These are phyloP conservation scores for Slavum lentiscoides DNA, from an alignment of 2,888 invertebrate genomes.

Conservation along the genomic window DNA sequence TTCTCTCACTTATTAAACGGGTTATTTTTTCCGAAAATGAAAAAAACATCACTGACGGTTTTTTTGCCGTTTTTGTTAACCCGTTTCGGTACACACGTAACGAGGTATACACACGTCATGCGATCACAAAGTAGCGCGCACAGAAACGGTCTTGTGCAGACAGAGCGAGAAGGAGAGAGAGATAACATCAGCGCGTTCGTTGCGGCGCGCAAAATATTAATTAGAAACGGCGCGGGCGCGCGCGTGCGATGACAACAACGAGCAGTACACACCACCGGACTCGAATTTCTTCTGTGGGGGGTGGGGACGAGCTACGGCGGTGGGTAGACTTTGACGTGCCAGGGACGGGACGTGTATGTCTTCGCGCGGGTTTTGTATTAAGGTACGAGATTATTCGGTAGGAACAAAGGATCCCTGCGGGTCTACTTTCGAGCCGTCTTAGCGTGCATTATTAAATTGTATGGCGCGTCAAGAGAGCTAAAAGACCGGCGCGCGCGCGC, in stretches of 20 bases:
- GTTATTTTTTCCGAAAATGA: too few species aligned
- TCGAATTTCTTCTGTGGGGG: conserved; percentile 32
- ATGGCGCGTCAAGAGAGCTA: conserved; percentile 51
- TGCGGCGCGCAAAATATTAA: conserved; percentile 34
- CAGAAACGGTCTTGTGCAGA: too few species aligned
- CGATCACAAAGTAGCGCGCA: background rate
- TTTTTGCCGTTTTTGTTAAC: too few species aligned
- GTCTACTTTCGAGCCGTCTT: conserved; percentile 53
- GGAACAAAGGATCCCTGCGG: conserved; percentile 52
- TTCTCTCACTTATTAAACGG: too few species aligned
- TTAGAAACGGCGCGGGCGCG: conserved; percentile 11
- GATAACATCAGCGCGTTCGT: too few species aligned
- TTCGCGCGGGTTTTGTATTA: conserved; percentile 52
- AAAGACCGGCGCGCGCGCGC: conserved; percentile 24
- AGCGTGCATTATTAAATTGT: conserved; percentile 53
- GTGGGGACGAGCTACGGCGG: background rate
- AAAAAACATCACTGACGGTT: too few species aligned
- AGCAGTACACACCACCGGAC: background rate
- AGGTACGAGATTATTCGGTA: conserved; percentile 52
- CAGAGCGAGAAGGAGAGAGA: too few species aligned
- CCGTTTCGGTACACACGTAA: too few species aligned
- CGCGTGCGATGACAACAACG: background rate
- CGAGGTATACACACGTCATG: too few species aligned
- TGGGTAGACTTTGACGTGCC: conserved; percentile 11
- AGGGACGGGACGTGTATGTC: conserved; percentile 25